A percentile compares a stretch with the other conserved stretches of the same genome.
Conservation (phyloP, 2,797 vertebrate genomes). For the Coregonus suidteri region DNA sequence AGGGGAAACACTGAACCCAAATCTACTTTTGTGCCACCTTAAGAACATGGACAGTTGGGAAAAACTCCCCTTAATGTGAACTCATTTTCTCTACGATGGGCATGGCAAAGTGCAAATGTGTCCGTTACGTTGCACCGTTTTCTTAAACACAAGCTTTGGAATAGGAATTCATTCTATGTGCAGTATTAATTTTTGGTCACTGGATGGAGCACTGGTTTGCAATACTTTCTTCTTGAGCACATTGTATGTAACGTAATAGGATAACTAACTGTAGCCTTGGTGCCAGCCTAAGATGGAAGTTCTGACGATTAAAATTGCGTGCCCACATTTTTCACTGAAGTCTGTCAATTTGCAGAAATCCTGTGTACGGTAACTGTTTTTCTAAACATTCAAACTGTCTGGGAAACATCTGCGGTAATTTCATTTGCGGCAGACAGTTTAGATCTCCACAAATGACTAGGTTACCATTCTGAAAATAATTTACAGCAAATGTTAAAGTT, state of each 20-base stretch:
- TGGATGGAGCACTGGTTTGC: slow-evolving; percentile 24
- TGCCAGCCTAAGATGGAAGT: not conserved
- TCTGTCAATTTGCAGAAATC: too few species aligned
- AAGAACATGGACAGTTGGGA: too few species aligned
- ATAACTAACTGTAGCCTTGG: not conserved
- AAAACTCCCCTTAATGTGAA: too few species aligned
- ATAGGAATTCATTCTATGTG: slow-evolving; percentile 5
- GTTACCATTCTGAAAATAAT: not conserved
- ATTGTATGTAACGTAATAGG: not conserved
- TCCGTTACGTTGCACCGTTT: not conserved
- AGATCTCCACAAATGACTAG: not conserved
- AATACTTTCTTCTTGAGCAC: not conserved
- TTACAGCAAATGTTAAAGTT: not conserved
- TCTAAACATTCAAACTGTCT: not conserved
- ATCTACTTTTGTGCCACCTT: too few species aligned
- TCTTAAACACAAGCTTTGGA: not conserved
- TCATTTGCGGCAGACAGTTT: not conserved
- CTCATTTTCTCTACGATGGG: too few species aligned
- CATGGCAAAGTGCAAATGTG: not conserved
- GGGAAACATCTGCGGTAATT: not conserved
- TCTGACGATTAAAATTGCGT: not conserved
- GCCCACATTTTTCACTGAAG: too few species aligned
- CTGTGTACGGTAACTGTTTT: not conserved
- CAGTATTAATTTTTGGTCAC: slow-evolving; percentile 3
- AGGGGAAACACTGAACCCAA: too few species aligned